phyloP scores from a whole-genome alignment of 1,140 invertebrate genomes.

The Atta colombica region DNA sequence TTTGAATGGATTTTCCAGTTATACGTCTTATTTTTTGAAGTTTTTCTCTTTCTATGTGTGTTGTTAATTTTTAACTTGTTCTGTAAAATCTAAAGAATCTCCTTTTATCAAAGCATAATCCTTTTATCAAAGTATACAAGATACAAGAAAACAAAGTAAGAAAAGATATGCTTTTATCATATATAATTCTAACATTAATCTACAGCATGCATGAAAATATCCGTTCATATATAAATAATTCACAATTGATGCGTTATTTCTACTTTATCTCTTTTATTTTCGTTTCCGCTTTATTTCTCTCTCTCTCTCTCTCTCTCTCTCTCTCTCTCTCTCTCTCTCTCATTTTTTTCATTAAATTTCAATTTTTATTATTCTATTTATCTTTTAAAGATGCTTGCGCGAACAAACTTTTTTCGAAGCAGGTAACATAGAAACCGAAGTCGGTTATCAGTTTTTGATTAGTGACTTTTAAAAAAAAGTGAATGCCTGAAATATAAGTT shows the following conservation, averaged over 20 bases:
- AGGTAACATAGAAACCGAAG: not conserved
- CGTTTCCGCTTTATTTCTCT: not conserved
- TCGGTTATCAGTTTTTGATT: too few species aligned
- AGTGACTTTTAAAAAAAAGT: too few species aligned
- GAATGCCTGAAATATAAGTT: too few species aligned
- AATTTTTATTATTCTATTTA: conserved; percentile 25
- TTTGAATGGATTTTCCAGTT: conserved; percentile 21
- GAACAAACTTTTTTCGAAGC: not conserved
- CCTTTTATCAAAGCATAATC: not conserved
- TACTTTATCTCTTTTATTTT: not conserved
- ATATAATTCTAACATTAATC: not conserved
- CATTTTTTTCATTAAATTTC: not conserved
- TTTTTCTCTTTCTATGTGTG: conserved; percentile 22
- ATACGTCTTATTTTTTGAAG: not conserved
- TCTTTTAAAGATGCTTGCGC: conserved; percentile 14
- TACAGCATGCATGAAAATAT: not conserved
- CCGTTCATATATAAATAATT: not conserved
- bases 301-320: not conserved
- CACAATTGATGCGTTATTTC: conserved; percentile 16
- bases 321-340: too few species aligned
- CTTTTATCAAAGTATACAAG: not conserved
- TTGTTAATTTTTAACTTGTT: conserved; percentile 28
- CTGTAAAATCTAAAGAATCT: not conserved
- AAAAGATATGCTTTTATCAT: not conserved
- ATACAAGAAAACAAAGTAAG: not conserved